Conservation (phyloP, 2,797 vertebrate genomes). For the Champsocephalus gunnari region DNA sequence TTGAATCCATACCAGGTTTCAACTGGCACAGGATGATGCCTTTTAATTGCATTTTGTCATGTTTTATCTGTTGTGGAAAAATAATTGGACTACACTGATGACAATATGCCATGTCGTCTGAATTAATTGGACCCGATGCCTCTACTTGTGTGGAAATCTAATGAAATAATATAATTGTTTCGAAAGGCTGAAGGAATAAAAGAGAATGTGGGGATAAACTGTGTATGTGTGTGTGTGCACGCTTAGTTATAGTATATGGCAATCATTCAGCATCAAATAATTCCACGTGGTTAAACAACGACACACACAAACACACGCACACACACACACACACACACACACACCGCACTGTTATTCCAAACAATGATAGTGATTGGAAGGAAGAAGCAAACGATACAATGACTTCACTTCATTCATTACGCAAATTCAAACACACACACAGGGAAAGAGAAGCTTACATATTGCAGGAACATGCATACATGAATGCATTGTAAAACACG, state of each 20-base stretch:
- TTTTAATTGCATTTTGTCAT: conserved; percentile 40
- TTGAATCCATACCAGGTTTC: conserved; percentile 12
- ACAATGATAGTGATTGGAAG: conserved; percentile 42
- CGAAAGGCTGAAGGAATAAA: conserved; percentile 19
- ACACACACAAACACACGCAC: background rate
- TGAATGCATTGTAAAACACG: background rate
- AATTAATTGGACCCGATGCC: conserved; percentile 23
- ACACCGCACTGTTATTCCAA: conserved; percentile 12
- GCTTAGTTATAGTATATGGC: conserved; percentile 7
- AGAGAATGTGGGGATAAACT: conserved; percentile 18
- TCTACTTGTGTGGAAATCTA: conserved; percentile 15
- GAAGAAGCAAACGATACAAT: conserved; percentile 17
- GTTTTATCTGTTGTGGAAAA: conserved; percentile 41
- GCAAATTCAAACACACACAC: conserved; percentile 9
- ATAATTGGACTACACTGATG: conserved; percentile 37
- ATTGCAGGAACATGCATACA: background rate
- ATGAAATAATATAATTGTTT: conserved; percentile 7
- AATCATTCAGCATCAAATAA: conserved; percentile 33
- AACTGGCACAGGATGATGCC: conserved; percentile 13
- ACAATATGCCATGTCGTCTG: conserved; percentile 28
- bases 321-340: conserved; percentile 5
- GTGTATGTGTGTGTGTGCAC: no score
- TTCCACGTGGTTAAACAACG: conserved; percentile 7
- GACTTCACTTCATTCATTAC: conserved; percentile 35
- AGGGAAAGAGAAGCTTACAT: conserved; percentile 8